phyloP scores from a whole-genome alignment of 2,888 invertebrate genomes.

The Troilus luridus region DNA sequence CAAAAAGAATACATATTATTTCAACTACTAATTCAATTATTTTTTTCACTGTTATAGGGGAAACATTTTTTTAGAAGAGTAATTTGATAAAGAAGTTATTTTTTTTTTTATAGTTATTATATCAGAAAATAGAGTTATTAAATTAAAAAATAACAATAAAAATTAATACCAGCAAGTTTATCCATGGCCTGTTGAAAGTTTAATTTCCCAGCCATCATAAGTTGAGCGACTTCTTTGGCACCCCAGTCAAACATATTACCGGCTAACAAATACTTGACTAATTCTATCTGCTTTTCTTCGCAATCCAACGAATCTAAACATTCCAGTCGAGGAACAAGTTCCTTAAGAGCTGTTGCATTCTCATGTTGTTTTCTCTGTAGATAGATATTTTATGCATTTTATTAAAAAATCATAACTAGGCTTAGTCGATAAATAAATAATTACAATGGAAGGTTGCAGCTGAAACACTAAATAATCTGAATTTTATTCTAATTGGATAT shows the following conservation, averaged over 20 bases:
- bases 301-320: constrained; percentile 69
- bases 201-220: constrained; percentile 84
- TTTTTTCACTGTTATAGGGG: too few relatives aligned
- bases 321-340: constrained; percentile 73
- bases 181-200: constrained; percentile 86
- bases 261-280: constrained; percentile 74
- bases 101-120: neutral
- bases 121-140: neutral
- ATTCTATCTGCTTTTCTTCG: constrained; percentile 67
- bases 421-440: neutral
- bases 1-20: too few relatives aligned
- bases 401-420: neutral
- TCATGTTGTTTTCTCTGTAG: constrained; percentile 87
- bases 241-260: constrained; percentile 99
- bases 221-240: constrained; percentile 87
- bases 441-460: neutral
- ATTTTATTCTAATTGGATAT: too few relatives aligned
- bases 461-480: too few relatives aligned
- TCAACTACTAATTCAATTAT: too few relatives aligned
- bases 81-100: neutral
- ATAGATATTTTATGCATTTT: neutral
- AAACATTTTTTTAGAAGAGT: neutral
- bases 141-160: too few relatives aligned
- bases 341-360: constrained; percentile 83
- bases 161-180: constrained; percentile 79